phyloP scores from a whole-genome alignment of 2,888 invertebrate species.

The Drosophila parthenogenetica region DNA sequence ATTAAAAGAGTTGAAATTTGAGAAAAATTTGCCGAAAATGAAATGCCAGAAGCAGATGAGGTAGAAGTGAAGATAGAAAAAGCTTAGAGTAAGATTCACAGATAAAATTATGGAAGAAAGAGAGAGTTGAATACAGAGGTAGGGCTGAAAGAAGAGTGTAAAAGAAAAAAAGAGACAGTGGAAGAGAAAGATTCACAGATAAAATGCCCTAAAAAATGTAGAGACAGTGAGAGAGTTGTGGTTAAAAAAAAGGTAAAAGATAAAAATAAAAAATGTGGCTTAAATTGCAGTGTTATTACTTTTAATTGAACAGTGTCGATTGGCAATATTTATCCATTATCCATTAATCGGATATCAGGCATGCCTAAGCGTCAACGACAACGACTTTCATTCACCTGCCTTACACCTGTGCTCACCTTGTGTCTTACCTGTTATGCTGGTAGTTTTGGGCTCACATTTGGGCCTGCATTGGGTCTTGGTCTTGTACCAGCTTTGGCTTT shows the following conservation, averaged over 20 bases:
- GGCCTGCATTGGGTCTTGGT: slow-evolving; percentile 45
- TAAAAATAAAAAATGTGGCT: not conserved
- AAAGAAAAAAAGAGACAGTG: not conserved
- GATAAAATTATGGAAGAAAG: not conserved
- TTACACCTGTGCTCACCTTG: slow-evolving; percentile 38
- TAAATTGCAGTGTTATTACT: not conserved
- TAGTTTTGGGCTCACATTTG: slow-evolving; percentile 33
- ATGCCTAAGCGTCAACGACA: slow-evolving; percentile 22
- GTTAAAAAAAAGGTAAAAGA: not conserved
- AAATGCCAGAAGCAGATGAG: too few species aligned
- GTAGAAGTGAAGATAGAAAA: too few species aligned
- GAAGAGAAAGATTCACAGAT: not conserved
- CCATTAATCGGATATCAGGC: slow-evolving; percentile 16
- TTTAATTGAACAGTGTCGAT: slow-evolving; percentile 15
- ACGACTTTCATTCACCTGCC: slow-evolving; percentile 59
- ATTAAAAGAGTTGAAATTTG: too few species aligned
- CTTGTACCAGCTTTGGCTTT: slow-evolving; percentile 54
- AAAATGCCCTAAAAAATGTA: not conserved
- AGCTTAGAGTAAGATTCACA: too few species aligned
- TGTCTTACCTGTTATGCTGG: slow-evolving; percentile 28
- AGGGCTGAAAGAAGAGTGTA: not conserved
- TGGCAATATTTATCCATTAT: slow-evolving; percentile 22
- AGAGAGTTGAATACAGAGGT: not conserved
- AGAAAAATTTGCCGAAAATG: too few species aligned
- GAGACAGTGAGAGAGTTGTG: not conserved